Conservation (phyloP, 2,113 vertebrate genomes). For the Gadus chalcogrammus region DNA sequence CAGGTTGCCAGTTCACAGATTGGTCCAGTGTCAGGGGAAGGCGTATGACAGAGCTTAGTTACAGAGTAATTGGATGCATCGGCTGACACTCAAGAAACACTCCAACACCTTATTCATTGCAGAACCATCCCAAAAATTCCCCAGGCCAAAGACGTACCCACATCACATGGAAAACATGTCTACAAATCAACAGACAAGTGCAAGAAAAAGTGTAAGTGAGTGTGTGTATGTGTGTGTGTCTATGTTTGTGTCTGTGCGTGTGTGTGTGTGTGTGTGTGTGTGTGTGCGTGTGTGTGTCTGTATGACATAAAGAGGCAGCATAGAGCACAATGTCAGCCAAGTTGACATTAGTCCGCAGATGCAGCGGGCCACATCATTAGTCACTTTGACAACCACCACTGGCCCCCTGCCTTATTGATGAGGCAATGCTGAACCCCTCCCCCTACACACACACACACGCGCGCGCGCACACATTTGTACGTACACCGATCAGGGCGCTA, state of each 20-base stretch:
- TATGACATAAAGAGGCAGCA: constrained; percentile 42
- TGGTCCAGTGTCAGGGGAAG: no score
- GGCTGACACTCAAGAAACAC: no score
- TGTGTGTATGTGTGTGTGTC: background rate
- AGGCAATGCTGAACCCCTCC: constrained; percentile 55
- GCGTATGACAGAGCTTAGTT: no score
- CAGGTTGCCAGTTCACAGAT: no score
- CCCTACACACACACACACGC: constrained; percentile 30
- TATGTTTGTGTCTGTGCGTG: background rate
- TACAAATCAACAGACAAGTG: no score
- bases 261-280: background rate
- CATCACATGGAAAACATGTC: no score
- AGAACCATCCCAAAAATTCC: no score
- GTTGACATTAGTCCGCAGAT: constrained; percentile 74
- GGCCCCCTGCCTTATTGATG: constrained; percentile 68
- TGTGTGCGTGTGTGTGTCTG: constrained; percentile 32
- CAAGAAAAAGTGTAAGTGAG: background rate
- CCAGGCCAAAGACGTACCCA: no score
- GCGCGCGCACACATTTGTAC: constrained; percentile 16
- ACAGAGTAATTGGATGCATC: no score
- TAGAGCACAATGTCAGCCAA: constrained; percentile 55
- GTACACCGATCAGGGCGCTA: constrained; percentile 7
- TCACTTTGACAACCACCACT: constrained; percentile 71
- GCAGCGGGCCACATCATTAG: constrained; percentile 67
- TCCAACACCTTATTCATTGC: no score